Evolutionary conservation across 2,113 vertebrate species (phyloP), one percentile per base, ranked within the genome.

Genomic region (Festucalex cinctus): DNA sequence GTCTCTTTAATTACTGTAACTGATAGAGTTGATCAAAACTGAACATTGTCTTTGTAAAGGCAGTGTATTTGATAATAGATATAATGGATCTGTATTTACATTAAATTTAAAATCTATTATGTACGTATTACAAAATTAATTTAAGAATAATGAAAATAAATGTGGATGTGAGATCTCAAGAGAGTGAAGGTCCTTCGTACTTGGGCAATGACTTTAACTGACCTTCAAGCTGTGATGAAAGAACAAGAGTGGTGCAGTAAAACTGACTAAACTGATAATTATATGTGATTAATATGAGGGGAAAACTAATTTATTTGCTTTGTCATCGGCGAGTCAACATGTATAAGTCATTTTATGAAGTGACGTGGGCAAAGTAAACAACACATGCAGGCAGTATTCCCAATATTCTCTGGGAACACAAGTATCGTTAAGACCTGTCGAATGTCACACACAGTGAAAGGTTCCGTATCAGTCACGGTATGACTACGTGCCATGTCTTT

Each of bases 401-500:
- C 37, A 43, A 7, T 32, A 41, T 2, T 44, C 48, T 9, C 13
- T 39, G 19, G 4, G n/a, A 36, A 39, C 58, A 60, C 20, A 14
- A 60, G 28, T 16, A 19, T 43, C 9, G 28, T 6, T 1, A 28
- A 2, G 43, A 56, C 20, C 35, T 63, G 16, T 44, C 28, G 36
- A 6, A 49, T 19, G 53, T 36, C 44, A 51, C 44, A 53, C 22
- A n/a, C 3, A 63, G 16, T 22, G 24, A 63, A 63, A 69, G 37
- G 13, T 65, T 43, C 2, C 6, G 43, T 13, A 44, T 59, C 36
- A 12, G 46, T 59, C 37, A 59, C 16, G 28, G 20, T 41, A 73
- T 68, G 68, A 73, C n/a, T 6, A 59, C 6, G 36, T 49, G 65
- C 54, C 59, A 51, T 35, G 14, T 22, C 61, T 68, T 74, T 58